These are phyloP conservation scores for Hypotaenidia philippensis DNA, from an alignment of 2,797 vertebrate species.

Conservation along the genomic window DNA sequence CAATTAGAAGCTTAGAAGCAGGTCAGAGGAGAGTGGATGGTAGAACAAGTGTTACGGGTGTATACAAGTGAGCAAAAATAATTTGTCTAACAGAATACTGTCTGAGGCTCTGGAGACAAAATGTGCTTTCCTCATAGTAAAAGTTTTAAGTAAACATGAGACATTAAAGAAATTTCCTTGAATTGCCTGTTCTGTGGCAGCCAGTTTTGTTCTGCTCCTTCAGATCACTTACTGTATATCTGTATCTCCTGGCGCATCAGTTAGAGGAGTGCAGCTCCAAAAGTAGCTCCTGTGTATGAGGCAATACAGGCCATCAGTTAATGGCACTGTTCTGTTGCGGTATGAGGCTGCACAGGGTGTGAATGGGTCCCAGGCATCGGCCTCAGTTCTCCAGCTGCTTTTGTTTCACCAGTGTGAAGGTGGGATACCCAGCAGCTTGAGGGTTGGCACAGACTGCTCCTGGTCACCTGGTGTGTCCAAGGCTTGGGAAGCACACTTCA, in stretches of 20 bases:
- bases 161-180: neutral
- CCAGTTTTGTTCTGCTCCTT: neutral
- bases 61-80: constrained; percentile 51
- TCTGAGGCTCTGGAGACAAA: neutral
- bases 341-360: neutral
- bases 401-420: neutral
- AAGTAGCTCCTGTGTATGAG: fast-evolving
- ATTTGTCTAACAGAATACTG: neutral
- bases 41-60: constrained; percentile 16
- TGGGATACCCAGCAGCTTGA: neutral
- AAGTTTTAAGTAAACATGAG: neutral
- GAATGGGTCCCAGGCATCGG: neutral
- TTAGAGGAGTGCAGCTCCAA: neutral
- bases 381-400: neutral
- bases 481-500: neutral
- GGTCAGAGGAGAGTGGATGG: constrained; percentile 32
- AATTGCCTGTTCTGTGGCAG: neutral
- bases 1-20: constrained; percentile 64
- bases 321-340: neutral
- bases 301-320: fast-evolving
- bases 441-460: neutral
- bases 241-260: fast-evolving
- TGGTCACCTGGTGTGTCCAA: fast-evolving
- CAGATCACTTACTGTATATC: neutral
- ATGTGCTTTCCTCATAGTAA: neutral